Conservation (phyloP, 2,113 vertebrate species). For the Limnothrissa miodon region DNA sequence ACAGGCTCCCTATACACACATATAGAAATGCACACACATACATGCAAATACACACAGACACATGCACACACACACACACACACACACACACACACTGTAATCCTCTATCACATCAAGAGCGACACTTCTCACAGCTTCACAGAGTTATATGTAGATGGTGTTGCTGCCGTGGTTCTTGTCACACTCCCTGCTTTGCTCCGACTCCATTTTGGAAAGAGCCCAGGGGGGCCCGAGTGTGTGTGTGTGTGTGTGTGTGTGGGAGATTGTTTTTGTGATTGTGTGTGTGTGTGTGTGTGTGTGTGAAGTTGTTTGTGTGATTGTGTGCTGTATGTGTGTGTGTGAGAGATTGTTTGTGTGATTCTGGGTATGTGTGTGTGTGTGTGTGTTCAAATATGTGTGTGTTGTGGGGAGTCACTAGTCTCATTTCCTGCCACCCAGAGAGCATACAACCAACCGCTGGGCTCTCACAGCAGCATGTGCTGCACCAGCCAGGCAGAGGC, state of each 20-base stretch:
- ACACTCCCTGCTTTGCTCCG: background rate
- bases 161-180: conserved; percentile 13
- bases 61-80: background rate
- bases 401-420: background rate
- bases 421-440: background rate
- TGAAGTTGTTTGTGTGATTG: background rate
- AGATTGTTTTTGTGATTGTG: background rate
- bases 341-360: background rate
- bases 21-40: background rate
- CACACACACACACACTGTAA: background rate
- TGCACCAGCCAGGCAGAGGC: background rate
- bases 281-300: too few relatives aligned
- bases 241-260: background rate
- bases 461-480: background rate
- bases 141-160: background rate
- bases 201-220: conserved; percentile 32
- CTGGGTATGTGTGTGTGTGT: background rate
- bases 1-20: background rate
- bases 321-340: background rate
- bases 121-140: background rate
- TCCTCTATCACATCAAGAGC: background rate
- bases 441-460: background rate
- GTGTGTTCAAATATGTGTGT: conserved; percentile 14
- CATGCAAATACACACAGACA: background rate
- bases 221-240: conserved; percentile 40